Conservation (phyloP, 1,140 invertebrate species). For the Drosophila carrolli region DNA sequence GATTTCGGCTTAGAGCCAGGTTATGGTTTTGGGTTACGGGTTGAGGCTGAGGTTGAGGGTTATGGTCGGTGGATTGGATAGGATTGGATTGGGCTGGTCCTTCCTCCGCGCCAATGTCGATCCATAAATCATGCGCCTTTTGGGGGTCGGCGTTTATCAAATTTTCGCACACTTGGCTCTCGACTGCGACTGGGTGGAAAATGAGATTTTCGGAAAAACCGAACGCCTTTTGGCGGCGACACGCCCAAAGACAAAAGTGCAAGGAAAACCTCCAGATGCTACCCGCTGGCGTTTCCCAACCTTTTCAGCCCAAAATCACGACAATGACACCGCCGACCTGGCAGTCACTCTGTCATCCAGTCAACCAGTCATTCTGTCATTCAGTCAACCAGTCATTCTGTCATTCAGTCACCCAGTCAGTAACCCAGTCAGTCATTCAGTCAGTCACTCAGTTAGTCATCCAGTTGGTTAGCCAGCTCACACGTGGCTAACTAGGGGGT, state of each 20-base stretch:
- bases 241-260: conserved; percentile 76
- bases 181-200: conserved; percentile 56
- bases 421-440: conserved; percentile 26
- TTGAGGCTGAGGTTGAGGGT: background rate
- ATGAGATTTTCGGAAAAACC: conserved; percentile 66
- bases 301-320: conserved; percentile 57
- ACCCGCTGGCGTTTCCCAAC: conserved; percentile 67
- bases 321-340: conserved; percentile 73
- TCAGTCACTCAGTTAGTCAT: conserved; percentile 50
- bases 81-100: conserved; percentile 14
- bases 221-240: conserved; percentile 47
- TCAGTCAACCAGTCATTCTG: conserved; percentile 17
- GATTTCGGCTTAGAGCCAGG: conserved; percentile 32
- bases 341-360: conserved; percentile 30
- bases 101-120: conserved; percentile 21
- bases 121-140: conserved; percentile 74
- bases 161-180: conserved; percentile 81
- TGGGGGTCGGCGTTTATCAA: conserved; percentile 72
- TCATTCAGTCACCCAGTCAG: conserved; percentile 19
- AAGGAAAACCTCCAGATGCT: conserved; percentile 40
- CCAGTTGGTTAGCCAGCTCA: conserved; percentile 58
- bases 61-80: conserved; percentile 10
- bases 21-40: conserved; percentile 22
- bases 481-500: conserved; percentile 57
- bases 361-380: conserved; percentile 15